Conservation (phyloP, 2,888 invertebrate species). For the Drosophila siamana region DNA sequence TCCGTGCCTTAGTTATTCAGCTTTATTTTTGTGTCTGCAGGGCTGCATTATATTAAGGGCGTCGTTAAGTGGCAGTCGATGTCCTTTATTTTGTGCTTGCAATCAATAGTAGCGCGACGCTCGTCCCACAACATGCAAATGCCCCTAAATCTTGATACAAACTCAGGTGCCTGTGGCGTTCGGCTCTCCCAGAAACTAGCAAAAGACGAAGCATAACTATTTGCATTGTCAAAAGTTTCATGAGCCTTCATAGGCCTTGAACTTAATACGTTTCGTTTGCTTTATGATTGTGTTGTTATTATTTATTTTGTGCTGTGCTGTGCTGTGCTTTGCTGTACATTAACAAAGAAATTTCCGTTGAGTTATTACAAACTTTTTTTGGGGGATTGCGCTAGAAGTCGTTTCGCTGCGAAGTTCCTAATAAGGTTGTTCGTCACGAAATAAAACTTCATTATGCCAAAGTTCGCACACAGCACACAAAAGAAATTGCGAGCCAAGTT, state of each 20-base stretch:
- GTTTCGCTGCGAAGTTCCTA: conserved; percentile 26
- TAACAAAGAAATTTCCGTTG: conserved; percentile 19
- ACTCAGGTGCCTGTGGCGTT: conserved; percentile 4
- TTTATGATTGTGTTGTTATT: conserved; percentile 15
- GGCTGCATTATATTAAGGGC: conserved; percentile 39
- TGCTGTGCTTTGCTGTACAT: too few relatives aligned
- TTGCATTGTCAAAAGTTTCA: conserved; percentile 11
- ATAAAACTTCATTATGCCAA: conserved; percentile 52
- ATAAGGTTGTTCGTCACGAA: conserved; percentile 55
- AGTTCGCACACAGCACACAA: conserved; percentile 36
- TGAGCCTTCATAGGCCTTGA: conserved; percentile 41
- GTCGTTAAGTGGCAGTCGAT: neutral
- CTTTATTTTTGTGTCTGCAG: too few relatives aligned
- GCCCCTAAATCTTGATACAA: neutral
- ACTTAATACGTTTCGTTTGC: conserved; percentile 9
- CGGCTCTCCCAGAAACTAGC: neutral
- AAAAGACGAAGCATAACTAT: conserved; percentile 11
- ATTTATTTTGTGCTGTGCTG: too few relatives aligned
- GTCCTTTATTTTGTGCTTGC: neutral
- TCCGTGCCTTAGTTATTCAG: too few relatives aligned
- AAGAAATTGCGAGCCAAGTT: conserved; percentile 37
- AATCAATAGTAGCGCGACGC: conserved; percentile 7
- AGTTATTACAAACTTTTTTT: conserved; percentile 52
- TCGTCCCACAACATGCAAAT: neutral
- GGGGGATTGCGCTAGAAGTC: conserved; percentile 14